Evolutionary conservation across 2,113 vertebrate species (phyloP).

Genomic region (Tragelaphus buxtoni): DNA sequence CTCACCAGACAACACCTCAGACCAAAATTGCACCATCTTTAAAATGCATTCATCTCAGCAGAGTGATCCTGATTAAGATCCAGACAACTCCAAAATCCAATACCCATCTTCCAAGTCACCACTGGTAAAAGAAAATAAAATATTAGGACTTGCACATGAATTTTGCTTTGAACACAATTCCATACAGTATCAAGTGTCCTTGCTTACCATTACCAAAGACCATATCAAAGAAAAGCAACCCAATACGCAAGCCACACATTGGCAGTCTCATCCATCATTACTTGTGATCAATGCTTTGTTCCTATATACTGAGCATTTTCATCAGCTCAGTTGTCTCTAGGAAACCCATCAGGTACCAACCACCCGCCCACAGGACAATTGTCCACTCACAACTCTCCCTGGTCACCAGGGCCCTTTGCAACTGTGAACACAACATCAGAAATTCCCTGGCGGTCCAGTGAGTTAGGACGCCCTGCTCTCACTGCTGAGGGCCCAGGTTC

Average conservation of each 20-base stretch:
- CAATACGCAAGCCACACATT: background rate
- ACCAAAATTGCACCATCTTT: background rate
- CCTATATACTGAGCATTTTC: background rate
- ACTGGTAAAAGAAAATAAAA: background rate
- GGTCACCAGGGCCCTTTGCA: background rate
- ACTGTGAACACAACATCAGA: background rate
- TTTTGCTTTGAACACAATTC: background rate
- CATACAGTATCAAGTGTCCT: background rate
- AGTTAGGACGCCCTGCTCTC: background rate
- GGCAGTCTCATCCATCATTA: background rate
- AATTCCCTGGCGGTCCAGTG: background rate
- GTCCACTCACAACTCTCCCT: background rate
- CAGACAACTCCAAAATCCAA: background rate
- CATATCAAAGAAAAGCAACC: background rate
- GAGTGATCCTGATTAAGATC: background rate
- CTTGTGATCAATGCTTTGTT: background rate
- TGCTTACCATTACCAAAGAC: background rate
- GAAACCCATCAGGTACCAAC: background rate
- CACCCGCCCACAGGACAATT: fast-evolving
- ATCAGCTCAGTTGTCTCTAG: background rate
- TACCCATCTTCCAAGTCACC: background rate
- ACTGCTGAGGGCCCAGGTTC: background rate
- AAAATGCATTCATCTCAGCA: background rate
- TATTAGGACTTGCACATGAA: background rate
- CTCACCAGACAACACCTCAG: background rate